A percentile compares a stretch with the other conserved stretches of the same genome.
phyloP scores from a whole-genome alignment of 2,888 invertebrate species.

The Eristalis tenax region DNA sequence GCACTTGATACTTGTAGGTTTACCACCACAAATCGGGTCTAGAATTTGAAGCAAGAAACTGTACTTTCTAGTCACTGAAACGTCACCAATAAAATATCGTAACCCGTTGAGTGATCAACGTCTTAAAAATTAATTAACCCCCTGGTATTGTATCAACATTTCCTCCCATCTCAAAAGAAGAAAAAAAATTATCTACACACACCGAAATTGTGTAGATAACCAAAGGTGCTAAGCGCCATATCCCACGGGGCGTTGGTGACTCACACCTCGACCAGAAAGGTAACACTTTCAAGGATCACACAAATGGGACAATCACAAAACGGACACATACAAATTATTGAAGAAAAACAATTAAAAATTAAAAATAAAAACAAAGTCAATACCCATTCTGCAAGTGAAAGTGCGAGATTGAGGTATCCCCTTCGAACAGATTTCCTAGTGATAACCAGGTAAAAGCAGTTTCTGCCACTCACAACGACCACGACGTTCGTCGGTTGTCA shows the following conservation, averaged over 20 bases:
- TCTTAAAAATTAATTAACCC: not conserved
- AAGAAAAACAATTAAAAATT: not conserved
- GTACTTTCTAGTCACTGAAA: slow-evolving; percentile 5
- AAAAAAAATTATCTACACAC: not conserved
- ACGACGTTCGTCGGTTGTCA: not conserved
- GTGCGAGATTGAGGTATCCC: slow-evolving; percentile 26
- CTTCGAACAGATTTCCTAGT: slow-evolving; percentile 19
- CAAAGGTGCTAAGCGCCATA: slow-evolving; percentile 8
- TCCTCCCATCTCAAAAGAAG: not conserved
- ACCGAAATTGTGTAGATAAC: slow-evolving; percentile 25
- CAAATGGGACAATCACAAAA: not conserved
- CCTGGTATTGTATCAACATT: not conserved
- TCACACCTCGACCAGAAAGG: slow-evolving; percentile 1
- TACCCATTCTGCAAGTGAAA: slow-evolving; percentile 56
- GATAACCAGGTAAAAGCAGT: slow-evolving; percentile 61
- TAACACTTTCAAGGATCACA: not conserved
- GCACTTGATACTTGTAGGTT: not conserved
- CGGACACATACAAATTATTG: not conserved
- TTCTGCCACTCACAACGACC: slow-evolving; percentile 22
- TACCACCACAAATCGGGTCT: not conserved
- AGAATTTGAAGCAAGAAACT: not conserved
- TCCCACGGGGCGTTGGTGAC: slow-evolving; percentile 10
- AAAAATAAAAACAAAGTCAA: slow-evolving; percentile 9
- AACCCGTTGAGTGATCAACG: not conserved
- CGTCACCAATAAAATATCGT: slow-evolving; percentile 32